Conservation (phyloP, 2,797 vertebrate species). For the Pitangus sulphuratus region DNA sequence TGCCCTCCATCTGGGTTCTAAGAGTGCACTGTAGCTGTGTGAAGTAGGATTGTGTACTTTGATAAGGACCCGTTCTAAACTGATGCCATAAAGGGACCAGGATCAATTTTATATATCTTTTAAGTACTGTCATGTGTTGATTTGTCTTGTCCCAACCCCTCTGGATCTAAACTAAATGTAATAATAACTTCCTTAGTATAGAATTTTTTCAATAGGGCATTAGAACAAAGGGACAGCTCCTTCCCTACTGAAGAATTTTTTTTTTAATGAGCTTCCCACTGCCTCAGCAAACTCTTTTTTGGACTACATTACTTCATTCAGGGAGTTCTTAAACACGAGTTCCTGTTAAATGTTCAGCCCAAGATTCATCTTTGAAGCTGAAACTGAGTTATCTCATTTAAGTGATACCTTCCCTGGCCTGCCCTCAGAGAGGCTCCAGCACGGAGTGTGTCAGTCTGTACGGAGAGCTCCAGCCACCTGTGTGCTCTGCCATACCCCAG, state of each 20-base stretch:
- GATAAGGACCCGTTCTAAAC: rapidly evolving
- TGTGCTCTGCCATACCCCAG: rapidly evolving
- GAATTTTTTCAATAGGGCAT: background rate
- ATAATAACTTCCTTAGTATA: background rate
- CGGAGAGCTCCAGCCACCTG: background rate
- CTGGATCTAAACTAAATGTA: background rate
- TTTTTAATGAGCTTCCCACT: background rate
- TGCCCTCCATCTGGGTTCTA: background rate
- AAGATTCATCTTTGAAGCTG: background rate
- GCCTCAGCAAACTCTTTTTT: background rate
- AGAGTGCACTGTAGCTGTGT: background rate
- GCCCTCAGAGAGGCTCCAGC: background rate
- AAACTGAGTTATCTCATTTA: background rate
- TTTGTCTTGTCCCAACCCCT: background rate
- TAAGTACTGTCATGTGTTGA: background rate
- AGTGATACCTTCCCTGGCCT: background rate
- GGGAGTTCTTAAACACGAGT: background rate
- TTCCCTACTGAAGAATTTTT: background rate
- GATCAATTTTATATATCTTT: background rate
- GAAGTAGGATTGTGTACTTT: background rate
- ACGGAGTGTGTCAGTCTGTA: background rate
- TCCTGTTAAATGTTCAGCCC: background rate
- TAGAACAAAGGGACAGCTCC: background rate
- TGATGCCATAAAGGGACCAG: background rate
- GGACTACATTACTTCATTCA: rapidly evolving